Percentiles rank a stretch among this genome's conserved stretches.
Conservation (phyloP, 1,140 invertebrate genomes). For the Cydia fagiglandana region DNA sequence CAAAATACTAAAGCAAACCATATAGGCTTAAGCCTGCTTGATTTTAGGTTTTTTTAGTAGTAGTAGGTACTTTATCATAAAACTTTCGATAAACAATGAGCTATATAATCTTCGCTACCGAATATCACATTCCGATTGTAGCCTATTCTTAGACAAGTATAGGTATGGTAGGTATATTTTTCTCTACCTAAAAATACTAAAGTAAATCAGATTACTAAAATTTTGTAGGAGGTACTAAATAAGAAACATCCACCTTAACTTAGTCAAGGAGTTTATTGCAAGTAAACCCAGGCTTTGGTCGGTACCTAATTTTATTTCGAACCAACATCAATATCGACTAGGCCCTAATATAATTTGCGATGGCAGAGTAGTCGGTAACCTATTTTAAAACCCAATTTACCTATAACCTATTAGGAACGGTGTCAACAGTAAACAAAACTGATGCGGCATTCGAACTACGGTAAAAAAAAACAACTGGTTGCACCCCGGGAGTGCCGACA, state of each 20-base stretch:
- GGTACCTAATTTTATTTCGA: constrained; percentile 5
- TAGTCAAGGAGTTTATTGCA: constrained; percentile 27
- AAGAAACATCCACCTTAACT: constrained; percentile 25
- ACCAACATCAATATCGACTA: constrained; percentile 13
- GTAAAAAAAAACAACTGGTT: too few relatives aligned
- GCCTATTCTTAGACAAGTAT: too few relatives aligned
- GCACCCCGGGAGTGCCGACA: too few relatives aligned
- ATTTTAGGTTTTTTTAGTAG: too few relatives aligned
- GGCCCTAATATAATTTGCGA: constrained; percentile 1
- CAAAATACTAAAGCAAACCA: too few relatives aligned
- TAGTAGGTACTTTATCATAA: too few relatives aligned
- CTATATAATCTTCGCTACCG: too few relatives aligned
- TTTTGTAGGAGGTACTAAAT: not conserved
- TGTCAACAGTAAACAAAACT: constrained; percentile 9
- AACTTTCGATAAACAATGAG: too few relatives aligned
- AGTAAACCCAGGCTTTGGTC: constrained; percentile 10
- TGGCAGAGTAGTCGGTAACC: not conserved
- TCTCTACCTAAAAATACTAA: too few relatives aligned
- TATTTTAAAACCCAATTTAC: constrained; percentile 28
- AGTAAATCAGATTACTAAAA: not conserved
- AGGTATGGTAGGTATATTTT: too few relatives aligned
- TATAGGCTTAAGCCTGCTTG: too few relatives aligned
- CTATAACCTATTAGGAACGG: constrained; percentile 17
- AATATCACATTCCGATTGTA: too few relatives aligned
- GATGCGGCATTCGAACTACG: not conserved